Evolutionary conservation across 2,888 invertebrate species (phyloP), one percentile per base, ranked within the genome.

Genomic region (Drosophila putrida): DNA sequence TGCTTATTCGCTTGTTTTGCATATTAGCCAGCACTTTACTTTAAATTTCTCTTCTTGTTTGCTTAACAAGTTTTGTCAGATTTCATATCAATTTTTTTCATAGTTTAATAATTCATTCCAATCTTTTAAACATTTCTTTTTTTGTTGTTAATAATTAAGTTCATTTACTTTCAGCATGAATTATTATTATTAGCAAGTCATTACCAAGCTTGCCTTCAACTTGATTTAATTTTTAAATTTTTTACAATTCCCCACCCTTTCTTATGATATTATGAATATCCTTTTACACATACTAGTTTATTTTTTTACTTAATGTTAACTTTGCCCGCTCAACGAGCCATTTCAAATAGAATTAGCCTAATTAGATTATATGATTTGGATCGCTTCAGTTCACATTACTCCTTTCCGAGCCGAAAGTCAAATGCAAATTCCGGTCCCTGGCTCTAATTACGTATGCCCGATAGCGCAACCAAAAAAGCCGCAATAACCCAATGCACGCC

Each of bases 341-440:
- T 66, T 66, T 36, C 39, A 59, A 49, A 71, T 68, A 73, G 65
- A 78, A 81, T 80, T 73, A 74, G 74, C 44, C 75, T 81, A 81
- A 80, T 80, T 80, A 80, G 70, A 84, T 80, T 81, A 74, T 70
- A 66, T 66, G 82, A 80, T 80, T 74, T 62, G 39, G 50, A 77
- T 71, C 81, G 78, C 74, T 44, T 81, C 59, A 68, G 54, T 64
- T 77, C 70, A 68, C 67, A 59, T 59, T 55, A 59, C 54, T 25
- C 5, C n/a, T 33, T 25, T n/a, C n/a, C n/a, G 8, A 50, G 35
- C 57, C 46, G 36, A 4, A 39, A 54, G 57, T 46, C 43, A 66
- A 71, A 76, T 76, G 61, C 53, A 46, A 62, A 71, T 77, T 58
- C 77, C 46, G 54, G 25, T 35, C 43, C 46, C 38, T 11, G 31